Evolutionary conservation across 2,113 vertebrate genomes (phyloP).

Genomic region (Stegastes partitus): DNA sequence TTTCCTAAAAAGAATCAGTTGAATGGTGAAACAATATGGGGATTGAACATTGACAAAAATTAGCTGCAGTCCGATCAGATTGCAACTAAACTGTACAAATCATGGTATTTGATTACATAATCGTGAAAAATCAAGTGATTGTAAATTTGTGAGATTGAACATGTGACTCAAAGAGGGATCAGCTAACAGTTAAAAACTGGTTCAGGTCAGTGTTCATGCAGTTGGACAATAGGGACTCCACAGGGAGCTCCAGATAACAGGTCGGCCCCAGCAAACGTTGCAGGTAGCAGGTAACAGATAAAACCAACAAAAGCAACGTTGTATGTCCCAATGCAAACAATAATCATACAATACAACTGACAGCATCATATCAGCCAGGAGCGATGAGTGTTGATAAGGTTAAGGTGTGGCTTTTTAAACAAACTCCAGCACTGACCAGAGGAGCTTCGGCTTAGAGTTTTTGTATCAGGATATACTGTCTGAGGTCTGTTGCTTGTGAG

Average conservation of each 20-base stretch:
- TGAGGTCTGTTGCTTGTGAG: neutral
- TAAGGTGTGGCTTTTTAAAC: conserved; percentile 1
- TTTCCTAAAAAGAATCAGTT: too few relatives aligned
- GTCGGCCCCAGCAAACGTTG: too few relatives aligned
- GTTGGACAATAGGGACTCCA: neutral
- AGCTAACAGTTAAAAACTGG: neutral
- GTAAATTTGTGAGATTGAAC: neutral
- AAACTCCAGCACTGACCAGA: neutral
- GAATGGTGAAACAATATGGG: too few relatives aligned
- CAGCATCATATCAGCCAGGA: too few relatives aligned
- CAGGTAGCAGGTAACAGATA: too few relatives aligned
- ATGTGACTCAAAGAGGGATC: neutral
- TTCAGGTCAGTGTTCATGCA: neutral
- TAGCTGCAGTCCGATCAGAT: too few relatives aligned
- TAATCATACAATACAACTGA: too few relatives aligned
- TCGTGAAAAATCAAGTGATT: neutral
- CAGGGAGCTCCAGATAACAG: neutral
- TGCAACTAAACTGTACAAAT: too few relatives aligned
- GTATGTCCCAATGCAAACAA: too few relatives aligned
- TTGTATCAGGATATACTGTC: neutral
- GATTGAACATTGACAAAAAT: too few relatives aligned
- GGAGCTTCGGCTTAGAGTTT: neutral
- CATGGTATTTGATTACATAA: too few relatives aligned
- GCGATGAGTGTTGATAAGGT: neutral
- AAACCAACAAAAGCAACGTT: too few relatives aligned